These are phyloP conservation scores for Lomographa bimaculata DNA, from an alignment of 2,888 invertebrate genomes.

Conservation along the genomic window DNA sequence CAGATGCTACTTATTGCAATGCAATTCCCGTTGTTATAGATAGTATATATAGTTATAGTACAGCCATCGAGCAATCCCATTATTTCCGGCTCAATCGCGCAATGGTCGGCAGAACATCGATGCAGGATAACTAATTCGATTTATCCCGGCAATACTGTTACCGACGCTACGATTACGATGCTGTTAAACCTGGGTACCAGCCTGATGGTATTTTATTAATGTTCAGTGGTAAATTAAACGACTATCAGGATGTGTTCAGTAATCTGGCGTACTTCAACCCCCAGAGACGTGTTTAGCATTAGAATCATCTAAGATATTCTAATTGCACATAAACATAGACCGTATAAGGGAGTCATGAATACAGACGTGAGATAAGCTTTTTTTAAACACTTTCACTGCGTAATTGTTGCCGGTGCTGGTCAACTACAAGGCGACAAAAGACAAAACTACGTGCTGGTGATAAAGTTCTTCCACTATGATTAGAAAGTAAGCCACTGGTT, in stretches of 20 bases:
- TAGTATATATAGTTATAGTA: too few relatives aligned
- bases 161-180: conserved; percentile 42
- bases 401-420: conserved; percentile 58
- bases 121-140: conserved; percentile 56
- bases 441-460: conserved; percentile 30
- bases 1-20: conserved; percentile 42
- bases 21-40: conserved; percentile 57
- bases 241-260: conserved; percentile 36
- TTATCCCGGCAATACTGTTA: conserved; percentile 52
- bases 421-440: conserved; percentile 58
- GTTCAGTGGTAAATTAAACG: conserved; percentile 58
- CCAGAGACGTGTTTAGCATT: conserved; percentile 5
- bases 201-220: conserved; percentile 47
- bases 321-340: conserved; percentile 28
- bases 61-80: conserved; percentile 44
- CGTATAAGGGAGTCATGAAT: conserved; percentile 29
- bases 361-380: conserved; percentile 49
- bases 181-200: conserved; percentile 48
- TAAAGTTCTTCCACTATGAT: conserved; percentile 14
- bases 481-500: conserved; percentile 33
- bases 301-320: conserved; percentile 17
- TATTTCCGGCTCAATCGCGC: conserved; percentile 54
- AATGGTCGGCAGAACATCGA: conserved; percentile 15
- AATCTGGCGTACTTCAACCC: conserved; percentile 15
- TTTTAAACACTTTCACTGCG: conserved; percentile 67